Evolutionary conservation across 2,113 vertebrate species (phyloP).

Genomic region (Blennius ocellaris): DNA sequence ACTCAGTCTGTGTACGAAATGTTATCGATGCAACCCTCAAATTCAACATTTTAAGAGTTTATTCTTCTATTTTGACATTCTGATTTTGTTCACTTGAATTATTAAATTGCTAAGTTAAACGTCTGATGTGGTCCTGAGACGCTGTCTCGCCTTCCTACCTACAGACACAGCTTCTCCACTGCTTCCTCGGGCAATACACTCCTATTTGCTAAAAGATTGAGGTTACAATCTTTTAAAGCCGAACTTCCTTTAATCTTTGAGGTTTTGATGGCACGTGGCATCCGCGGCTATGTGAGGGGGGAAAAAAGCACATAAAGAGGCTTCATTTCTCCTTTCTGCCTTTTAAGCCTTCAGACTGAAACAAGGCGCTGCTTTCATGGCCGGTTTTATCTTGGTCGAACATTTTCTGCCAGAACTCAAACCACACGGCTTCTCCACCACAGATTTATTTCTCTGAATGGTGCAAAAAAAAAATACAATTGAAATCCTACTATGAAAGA

Average conservation of each 20-base stretch:
- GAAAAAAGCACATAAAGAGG: neutral
- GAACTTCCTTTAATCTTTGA: no score
- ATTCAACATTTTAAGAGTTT: no score
- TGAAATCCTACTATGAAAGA: neutral
- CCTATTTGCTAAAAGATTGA: slow-evolving; percentile 24
- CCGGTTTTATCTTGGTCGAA: slow-evolving; percentile 27
- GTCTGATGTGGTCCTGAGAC: no score
- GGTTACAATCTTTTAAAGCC: slow-evolving; percentile 28
- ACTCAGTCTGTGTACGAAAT: no score
- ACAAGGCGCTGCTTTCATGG: neutral
- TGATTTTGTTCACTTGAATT: no score
- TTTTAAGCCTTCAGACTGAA: neutral
- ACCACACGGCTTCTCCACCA: fast-evolving
- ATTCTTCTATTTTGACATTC: no score
- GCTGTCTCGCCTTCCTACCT: no score
- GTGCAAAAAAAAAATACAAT: neutral
- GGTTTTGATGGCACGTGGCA: neutral
- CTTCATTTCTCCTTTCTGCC: slow-evolving; percentile 5
- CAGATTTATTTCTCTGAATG: no score
- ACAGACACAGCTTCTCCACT: no score
- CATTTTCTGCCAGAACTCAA: neutral
- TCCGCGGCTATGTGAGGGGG: neutral
- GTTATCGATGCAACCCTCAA: no score
- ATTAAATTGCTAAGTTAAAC: no score
- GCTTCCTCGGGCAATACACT: neutral